Conservation (phyloP, 2,797 vertebrate species). For the Echeneis naucrates region DNA sequence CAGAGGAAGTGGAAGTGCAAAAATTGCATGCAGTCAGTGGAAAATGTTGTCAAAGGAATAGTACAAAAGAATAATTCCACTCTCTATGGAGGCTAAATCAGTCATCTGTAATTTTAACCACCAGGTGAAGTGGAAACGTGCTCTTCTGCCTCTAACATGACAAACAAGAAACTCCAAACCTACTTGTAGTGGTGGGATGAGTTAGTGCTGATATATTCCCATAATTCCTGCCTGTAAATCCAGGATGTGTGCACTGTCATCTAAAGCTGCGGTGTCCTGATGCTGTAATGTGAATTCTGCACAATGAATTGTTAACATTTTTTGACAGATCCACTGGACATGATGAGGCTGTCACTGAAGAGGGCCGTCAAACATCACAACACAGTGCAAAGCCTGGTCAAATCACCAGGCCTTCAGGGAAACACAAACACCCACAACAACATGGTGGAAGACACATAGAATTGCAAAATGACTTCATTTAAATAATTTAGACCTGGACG, state of each 20-base stretch:
- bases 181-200: no score
- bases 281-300: not conserved
- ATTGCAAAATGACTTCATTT: conserved; percentile 50
- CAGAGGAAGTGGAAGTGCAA: no score
- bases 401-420: conserved; percentile 25
- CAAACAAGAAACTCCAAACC: no score
- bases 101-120: no score
- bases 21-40: no score
- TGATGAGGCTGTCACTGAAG: not conserved
- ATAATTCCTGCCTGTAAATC: not conserved
- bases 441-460: conserved; percentile 40
- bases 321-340: not conserved
- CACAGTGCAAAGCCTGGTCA: conserved; percentile 8
- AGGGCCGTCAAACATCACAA: conserved; percentile 13
- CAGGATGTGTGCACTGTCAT: not conserved
- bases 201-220: not conserved
- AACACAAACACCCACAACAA: conserved; percentile 58
- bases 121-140: no score
- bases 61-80: not conserved
- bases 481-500: conserved; percentile 60
- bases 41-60: not conserved
- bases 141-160: no score
- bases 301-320: not conserved
- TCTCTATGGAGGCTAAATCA: no score
- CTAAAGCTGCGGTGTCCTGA: not conserved